A percentile compares a stretch with the other conserved stretches of the same genome.
phyloP scores from a whole-genome alignment of 1,140 invertebrate species.

The Drosophila burlai region DNA sequence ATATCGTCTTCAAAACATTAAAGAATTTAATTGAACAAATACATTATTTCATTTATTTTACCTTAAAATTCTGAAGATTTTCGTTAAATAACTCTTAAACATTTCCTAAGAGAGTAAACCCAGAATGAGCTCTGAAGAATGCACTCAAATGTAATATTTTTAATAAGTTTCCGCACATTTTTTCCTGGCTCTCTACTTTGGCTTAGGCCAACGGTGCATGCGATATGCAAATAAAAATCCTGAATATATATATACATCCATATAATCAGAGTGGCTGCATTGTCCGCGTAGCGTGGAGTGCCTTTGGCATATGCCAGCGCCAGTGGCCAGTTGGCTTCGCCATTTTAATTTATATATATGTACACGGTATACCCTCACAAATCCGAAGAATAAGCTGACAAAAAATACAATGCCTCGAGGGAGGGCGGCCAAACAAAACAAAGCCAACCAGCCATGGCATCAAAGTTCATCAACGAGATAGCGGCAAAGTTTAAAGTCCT shows the following conservation, averaged over 20 bases:
- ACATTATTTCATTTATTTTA: no score
- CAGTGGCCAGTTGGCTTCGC: slow-evolving; percentile 45
- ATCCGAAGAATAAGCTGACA: slow-evolving; percentile 38
- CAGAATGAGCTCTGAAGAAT: background rate
- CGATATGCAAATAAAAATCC: slow-evolving; percentile 14
- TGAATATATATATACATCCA: slow-evolving; percentile 1
- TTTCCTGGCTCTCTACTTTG: background rate
- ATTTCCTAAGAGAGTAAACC: background rate
- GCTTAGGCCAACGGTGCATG: background rate
- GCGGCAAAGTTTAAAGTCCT: slow-evolving; percentile 72
- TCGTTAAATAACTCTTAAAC: background rate
- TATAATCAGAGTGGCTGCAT: slow-evolving; percentile 56
- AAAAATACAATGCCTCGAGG: slow-evolving; percentile 56
- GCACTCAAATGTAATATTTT: background rate
- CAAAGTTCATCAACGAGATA: slow-evolving; percentile 81
- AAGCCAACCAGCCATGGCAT: slow-evolving; percentile 68
- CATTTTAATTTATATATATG: slow-evolving; percentile 63
- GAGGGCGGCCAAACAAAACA: slow-evolving; percentile 42
- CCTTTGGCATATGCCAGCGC: slow-evolving; percentile 66
- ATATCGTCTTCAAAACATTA: background rate
- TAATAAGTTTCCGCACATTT: background rate
- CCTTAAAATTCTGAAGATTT: background rate
- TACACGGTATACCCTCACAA: slow-evolving; percentile 14
- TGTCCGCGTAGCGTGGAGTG: slow-evolving; percentile 20
- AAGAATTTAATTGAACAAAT: no score